Conservation (phyloP, 1,140 invertebrate species). For the Olivierus martensii region DNA sequence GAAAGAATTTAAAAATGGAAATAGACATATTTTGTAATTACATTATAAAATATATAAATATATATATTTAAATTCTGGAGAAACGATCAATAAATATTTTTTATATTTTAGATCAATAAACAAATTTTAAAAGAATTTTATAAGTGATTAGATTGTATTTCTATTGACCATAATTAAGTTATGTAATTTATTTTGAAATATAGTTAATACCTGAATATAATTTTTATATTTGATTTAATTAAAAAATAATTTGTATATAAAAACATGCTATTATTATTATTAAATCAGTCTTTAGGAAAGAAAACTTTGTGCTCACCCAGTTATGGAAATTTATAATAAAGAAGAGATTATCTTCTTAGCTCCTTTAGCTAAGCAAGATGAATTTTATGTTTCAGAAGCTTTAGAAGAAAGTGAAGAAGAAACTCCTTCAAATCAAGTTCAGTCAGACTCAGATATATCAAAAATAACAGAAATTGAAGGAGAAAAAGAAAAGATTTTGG, state of each 20-base stretch:
- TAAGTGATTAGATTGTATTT: no score
- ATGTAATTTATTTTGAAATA: no score
- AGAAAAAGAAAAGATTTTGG: constrained; percentile 9
- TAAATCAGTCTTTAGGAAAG: constrained; percentile 25
- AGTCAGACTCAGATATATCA: background rate
- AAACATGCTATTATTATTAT: background rate
- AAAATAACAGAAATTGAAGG: background rate
- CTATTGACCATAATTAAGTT: no score
- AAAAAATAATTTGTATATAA: background rate
- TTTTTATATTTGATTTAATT: no score
- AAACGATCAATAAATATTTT: no score
- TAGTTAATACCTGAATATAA: no score
- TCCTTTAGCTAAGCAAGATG: constrained; percentile 32
- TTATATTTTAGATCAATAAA: no score
- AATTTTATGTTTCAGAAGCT: constrained; percentile 34
- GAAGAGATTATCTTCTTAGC: constrained; percentile 30
- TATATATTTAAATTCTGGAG: no score
- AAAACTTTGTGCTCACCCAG: constrained; percentile 34
- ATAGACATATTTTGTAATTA: no score
- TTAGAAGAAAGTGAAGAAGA: constrained; percentile 20
- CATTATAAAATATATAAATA: no score
- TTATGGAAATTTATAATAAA: constrained; percentile 33
- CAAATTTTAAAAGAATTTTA: no score
- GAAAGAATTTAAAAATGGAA: no score
- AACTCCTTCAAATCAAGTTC: background rate